phyloP scores from a whole-genome alignment of 2,888 invertebrate species.

The Machimus rusticus region DNA sequence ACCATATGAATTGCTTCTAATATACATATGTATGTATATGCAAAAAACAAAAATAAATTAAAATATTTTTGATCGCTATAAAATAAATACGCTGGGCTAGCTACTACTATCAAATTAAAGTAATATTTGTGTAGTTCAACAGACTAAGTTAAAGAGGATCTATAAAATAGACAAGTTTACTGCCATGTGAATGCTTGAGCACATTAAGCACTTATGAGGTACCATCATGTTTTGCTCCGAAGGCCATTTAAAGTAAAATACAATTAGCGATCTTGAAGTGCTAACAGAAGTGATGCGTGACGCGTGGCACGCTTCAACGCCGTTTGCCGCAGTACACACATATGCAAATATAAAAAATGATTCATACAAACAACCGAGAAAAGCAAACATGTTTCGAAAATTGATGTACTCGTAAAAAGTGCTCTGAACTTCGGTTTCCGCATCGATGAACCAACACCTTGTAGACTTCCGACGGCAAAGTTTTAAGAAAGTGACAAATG shows the following conservation, averaged over 20 bases:
- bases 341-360: neutral
- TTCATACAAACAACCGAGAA: neutral
- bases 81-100: neutral
- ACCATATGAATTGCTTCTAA: too few relatives aligned
- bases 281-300: neutral
- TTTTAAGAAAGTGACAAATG: slow-evolving; percentile 9
- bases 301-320: neutral
- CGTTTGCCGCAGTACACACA: neutral
- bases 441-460: slow-evolving; percentile 16
- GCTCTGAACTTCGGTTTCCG: slow-evolving; percentile 19
- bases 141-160: neutral
- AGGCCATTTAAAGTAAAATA: neutral
- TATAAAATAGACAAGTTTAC: neutral
- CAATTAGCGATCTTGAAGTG: neutral
- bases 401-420: neutral
- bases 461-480: slow-evolving; percentile 21
- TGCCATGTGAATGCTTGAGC: neutral
- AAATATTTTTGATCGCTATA: neutral
- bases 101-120: neutral
- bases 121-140: neutral
- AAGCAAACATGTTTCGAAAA: slow-evolving; percentile 4
- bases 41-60: too few relatives aligned
- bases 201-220: neutral
- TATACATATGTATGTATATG: too few relatives aligned
- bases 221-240: neutral